Conservation (phyloP, 2,113 vertebrate genomes). For the Rhea americana region DNA sequence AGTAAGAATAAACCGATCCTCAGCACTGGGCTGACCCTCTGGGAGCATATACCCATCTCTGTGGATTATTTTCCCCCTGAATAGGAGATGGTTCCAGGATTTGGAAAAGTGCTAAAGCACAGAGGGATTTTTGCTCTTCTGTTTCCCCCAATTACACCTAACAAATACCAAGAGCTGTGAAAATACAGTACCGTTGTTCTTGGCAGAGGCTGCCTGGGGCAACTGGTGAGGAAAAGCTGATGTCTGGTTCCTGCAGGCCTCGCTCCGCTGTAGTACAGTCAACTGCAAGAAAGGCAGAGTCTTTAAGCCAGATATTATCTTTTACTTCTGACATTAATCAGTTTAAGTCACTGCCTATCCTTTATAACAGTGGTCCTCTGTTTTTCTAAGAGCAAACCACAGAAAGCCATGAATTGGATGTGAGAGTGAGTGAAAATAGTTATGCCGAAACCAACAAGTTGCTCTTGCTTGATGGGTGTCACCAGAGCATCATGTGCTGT, state of each 20-base stretch:
- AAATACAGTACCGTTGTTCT: not conserved
- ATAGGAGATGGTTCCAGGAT: not conserved
- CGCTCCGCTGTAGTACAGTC: not conserved
- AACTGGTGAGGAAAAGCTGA: not conserved
- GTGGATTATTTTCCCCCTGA: not conserved
- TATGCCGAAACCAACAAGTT: conserved; percentile 6
- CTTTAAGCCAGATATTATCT: not conserved
- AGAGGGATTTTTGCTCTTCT: not conserved
- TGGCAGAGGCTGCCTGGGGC: not conserved
- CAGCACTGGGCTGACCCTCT: not conserved
- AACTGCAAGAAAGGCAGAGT: not conserved
- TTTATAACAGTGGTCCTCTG: accelerated
- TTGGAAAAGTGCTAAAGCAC: not conserved
- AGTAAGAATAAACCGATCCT: not conserved
- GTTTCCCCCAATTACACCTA: not conserved
- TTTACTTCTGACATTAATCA: not conserved
- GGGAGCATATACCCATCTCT: accelerated
- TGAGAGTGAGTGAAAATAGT: conserved; percentile 24
- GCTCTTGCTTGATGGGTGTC: conserved; percentile 58
- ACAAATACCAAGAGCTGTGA: not conserved
- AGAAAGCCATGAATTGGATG: not conserved
- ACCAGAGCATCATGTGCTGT: conserved; percentile 40
- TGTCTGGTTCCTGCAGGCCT: not conserved
- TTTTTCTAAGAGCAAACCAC: not conserved
- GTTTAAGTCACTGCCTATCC: not conserved